Percentiles rank a stretch among this genome's conserved stretches.
Conservation (phyloP, 2,888 invertebrate species). For the Macroteleia sp. region DNA sequence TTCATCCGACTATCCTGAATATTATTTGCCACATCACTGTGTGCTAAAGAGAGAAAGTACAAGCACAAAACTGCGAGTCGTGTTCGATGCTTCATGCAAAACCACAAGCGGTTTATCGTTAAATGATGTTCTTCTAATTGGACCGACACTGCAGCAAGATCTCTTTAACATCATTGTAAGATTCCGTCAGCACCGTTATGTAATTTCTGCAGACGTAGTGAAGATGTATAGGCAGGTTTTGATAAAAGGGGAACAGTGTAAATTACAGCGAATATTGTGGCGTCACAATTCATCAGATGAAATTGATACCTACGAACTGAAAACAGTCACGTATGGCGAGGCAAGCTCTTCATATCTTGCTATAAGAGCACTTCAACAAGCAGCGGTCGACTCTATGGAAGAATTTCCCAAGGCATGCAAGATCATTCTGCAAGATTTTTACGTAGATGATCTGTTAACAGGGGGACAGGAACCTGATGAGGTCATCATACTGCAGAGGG, state of each 20-base stretch:
- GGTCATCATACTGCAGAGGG: not conserved
- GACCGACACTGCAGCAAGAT: conserved; percentile 19
- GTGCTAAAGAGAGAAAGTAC: not conserved
- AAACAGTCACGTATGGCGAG: conserved; percentile 69
- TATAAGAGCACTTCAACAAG: conserved; percentile 62
- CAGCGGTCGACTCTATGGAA: conserved; percentile 45
- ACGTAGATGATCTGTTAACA: conserved; percentile 46
- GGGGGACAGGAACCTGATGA: conserved; percentile 17
- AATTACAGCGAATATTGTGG: conserved; percentile 72
- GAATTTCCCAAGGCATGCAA: conserved; percentile 54
- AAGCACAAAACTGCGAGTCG: not conserved
- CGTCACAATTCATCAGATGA: conserved; percentile 5
- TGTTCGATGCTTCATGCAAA: conserved; percentile 11
- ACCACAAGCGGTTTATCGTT: conserved; percentile 2
- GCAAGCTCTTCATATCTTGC: conserved; percentile 68
- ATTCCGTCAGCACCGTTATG: conserved; percentile 47
- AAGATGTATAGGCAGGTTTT: conserved; percentile 71
- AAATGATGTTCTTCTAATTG: not conserved
- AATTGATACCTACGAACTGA: conserved; percentile 44
- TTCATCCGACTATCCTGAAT: not conserved
- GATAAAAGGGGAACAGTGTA: conserved; percentile 42
- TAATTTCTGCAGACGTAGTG: conserved; percentile 68
- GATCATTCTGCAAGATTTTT: conserved; percentile 39
- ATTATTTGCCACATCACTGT: conserved; percentile 19
- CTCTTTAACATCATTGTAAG: conserved; percentile 42